phyloP scores from a whole-genome alignment of 2,888 invertebrate species.

The Drosophila subsilvestris region DNA sequence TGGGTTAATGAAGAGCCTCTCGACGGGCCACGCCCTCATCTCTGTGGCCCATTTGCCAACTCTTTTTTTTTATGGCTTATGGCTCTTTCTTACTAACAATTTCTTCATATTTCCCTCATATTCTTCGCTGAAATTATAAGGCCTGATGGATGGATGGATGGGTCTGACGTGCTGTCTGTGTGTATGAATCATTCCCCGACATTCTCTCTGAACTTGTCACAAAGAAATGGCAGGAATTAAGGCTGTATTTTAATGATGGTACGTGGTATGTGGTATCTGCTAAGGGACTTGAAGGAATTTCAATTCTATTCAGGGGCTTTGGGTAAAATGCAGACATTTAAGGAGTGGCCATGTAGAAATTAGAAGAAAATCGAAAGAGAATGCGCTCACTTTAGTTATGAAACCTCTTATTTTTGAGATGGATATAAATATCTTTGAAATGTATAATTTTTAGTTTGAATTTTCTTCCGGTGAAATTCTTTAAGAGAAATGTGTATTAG shows the following conservation, averaged over 20 bases:
- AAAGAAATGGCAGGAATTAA: constrained; percentile 18
- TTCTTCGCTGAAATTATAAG: constrained; percentile 18
- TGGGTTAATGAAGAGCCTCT: constrained; percentile 37
- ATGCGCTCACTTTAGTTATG: too few species aligned
- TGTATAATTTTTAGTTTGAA: too few species aligned
- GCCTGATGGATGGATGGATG: constrained; percentile 28
- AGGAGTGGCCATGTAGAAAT: background rate
- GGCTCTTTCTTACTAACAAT: constrained; percentile 13
- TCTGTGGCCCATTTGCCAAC: constrained; percentile 21
- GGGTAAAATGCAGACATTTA: background rate
- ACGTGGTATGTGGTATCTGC: constrained; percentile 17
- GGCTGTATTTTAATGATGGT: constrained; percentile 7
- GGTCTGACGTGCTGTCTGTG: background rate
- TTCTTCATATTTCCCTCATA: constrained; percentile 3
- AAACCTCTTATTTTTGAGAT: too few species aligned
- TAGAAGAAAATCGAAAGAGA: background rate
- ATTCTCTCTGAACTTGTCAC: constrained; percentile 33
- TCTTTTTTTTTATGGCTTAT: background rate
- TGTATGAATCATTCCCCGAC: constrained; percentile 27
- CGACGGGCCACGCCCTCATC: constrained; percentile 29
- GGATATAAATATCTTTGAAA: too few species aligned
- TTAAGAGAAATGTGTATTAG: too few species aligned
- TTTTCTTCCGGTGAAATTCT: too few species aligned
- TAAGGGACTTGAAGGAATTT: constrained; percentile 21
- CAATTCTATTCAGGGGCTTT: background rate